Evolutionary conservation across 2,113 vertebrate species (phyloP).

Genomic region (Heptranchias perlo): DNA sequence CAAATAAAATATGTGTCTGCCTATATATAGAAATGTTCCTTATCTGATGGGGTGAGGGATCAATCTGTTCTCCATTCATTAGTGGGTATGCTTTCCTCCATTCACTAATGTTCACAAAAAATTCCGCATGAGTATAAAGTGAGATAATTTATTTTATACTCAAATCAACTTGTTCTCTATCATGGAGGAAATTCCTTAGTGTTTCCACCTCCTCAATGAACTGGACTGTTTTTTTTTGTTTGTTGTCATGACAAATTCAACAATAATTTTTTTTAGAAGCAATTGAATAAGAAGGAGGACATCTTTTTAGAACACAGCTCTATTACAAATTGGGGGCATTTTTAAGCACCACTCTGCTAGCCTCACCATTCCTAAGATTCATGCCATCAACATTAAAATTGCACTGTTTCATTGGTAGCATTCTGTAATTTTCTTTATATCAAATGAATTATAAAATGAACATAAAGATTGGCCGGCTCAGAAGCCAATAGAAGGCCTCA

Average conservation of each 20-base stretch:
- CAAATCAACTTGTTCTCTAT: neutral
- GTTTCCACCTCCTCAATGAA: neutral
- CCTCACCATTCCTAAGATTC: neutral
- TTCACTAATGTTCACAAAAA: neutral
- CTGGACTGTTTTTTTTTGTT: neutral
- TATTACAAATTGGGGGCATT: neutral
- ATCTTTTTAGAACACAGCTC: neutral
- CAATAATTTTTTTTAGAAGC: neutral
- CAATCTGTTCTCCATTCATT: neutral
- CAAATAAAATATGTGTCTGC: neutral
- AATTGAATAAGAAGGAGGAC: neutral
- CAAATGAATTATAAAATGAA: neutral
- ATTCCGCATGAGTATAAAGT: neutral
- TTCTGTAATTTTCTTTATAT: neutral
- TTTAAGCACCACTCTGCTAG: neutral
- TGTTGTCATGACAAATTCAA: neutral
- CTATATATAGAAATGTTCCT: neutral
- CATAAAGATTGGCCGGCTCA: neutral
- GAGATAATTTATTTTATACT: neutral
- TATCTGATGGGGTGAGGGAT: neutral
- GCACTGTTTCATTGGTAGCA: neutral
- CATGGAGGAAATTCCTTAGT: neutral
- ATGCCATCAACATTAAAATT: neutral
- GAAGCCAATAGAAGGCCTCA: too few species aligned
- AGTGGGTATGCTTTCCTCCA: neutral